These are phyloP conservation scores for Budorcas taxicolor DNA, from an alignment of 2,113 vertebrate genomes.

Conservation along the genomic window DNA sequence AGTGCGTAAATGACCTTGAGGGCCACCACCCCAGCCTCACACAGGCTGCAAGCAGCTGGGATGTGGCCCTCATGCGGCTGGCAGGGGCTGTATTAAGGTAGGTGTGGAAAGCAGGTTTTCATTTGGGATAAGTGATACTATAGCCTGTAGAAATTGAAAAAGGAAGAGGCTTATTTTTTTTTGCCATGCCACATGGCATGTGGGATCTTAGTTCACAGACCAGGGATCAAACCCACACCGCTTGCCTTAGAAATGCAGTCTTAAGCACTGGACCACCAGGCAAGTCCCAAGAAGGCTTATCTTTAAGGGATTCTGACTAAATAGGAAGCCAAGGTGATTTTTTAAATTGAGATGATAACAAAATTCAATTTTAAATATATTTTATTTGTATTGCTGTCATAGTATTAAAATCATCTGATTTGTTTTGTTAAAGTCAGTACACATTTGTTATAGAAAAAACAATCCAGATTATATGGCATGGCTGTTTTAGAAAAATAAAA, in stretches of 20 bases:
- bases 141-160: not conserved
- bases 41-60: not conserved
- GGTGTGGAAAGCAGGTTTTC: not conserved
- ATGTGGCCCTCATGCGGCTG: not conserved
- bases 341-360: not conserved
- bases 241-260: not conserved
- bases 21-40: not conserved
- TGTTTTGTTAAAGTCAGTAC: not conserved
- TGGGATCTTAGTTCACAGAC: not conserved
- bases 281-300: not conserved
- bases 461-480: not conserved
- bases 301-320: not conserved
- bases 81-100: not conserved
- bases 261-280: not conserved
- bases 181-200: not conserved
- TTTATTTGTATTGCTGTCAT: not conserved
- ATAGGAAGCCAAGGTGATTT: not conserved
- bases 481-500: not conserved
- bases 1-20: not conserved
- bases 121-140: not conserved
- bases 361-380: not conserved
- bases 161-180: not conserved
- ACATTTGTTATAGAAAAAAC: not conserved
- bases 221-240: not conserved
- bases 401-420: not conserved